Conservation (phyloP, 2,888 invertebrate genomes). For the Drosophila gaucha region DNA sequence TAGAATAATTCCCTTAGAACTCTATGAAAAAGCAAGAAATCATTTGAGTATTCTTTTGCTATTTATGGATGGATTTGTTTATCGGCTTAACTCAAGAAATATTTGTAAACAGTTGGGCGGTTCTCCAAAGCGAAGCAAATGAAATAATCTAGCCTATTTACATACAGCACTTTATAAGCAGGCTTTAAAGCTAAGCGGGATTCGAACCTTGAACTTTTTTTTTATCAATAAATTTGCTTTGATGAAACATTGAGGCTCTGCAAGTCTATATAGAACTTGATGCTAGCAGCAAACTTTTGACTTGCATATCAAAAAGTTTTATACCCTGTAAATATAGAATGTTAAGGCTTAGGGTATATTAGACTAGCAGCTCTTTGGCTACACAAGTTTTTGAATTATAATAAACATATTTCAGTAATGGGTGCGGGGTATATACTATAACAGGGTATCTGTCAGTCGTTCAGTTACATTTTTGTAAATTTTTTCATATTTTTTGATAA, state of each 20-base stretch:
- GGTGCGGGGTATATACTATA: not conserved
- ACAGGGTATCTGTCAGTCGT: not conserved
- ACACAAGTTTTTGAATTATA: too few species aligned
- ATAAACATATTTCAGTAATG: not conserved
- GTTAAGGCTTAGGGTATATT: not conserved
- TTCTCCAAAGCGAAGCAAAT: slow-evolving; percentile 2
- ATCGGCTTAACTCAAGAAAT: too few species aligned
- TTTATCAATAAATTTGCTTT: too few species aligned
- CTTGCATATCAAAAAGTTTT: not conserved
- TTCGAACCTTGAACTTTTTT: not conserved
- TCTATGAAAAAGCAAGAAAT: slow-evolving; percentile 57
- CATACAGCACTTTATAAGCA: not conserved
- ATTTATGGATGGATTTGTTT: slow-evolving; percentile 36
- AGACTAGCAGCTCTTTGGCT: not conserved
- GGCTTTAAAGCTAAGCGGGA: not conserved
- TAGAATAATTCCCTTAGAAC: slow-evolving; percentile 42
- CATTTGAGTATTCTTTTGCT: slow-evolving; percentile 47
- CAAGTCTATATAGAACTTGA: not conserved
- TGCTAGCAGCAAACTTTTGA: not conserved
- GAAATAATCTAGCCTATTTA: slow-evolving; percentile 2
- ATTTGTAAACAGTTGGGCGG: slow-evolving; percentile 1
- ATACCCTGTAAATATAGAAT: not conserved
- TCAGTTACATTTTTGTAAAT: not conserved
- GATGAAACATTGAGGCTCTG: not conserved
- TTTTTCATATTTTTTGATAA: not conserved